These are phyloP conservation scores for Dicyrtoma fusca DNA, from an alignment of 2,888 invertebrate genomes.

Conservation along the genomic window DNA sequence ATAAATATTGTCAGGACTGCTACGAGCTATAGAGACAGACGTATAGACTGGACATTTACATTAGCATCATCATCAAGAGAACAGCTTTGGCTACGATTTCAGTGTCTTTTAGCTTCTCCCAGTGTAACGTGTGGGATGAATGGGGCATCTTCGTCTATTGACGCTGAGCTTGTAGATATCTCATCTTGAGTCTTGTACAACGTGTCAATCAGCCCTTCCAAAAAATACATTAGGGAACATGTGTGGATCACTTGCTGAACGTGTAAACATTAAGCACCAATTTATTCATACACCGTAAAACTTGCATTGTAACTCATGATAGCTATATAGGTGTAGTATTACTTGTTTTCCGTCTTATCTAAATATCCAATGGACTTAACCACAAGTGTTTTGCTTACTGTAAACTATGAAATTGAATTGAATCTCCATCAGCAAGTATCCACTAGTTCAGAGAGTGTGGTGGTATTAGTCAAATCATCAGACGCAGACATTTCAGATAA, in stretches of 20 bases:
- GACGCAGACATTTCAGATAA: no score
- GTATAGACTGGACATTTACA: constrained; percentile 11
- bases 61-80: neutral
- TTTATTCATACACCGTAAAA: constrained; percentile 19
- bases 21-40: no score
- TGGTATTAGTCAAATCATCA: no score
- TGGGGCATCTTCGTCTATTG: neutral
- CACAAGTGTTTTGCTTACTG: constrained; percentile 20
- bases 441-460: no score
- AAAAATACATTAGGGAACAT: neutral
- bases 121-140: no score
- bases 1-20: constrained; percentile 8
- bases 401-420: neutral
- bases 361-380: constrained; percentile 11
- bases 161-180: no score
- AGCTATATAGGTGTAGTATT: neutral
- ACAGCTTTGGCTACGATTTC: neutral
- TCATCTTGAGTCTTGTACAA: no score
- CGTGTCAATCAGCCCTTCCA: no score
- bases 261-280: constrained; percentile 1
- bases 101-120: no score
- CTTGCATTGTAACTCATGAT: neutral
- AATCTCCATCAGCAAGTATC: no score
- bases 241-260: neutral
- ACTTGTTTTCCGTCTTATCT: constrained; percentile 9